Conservation (phyloP, 2,113 vertebrate genomes). For the Macaca nemestrina region DNA sequence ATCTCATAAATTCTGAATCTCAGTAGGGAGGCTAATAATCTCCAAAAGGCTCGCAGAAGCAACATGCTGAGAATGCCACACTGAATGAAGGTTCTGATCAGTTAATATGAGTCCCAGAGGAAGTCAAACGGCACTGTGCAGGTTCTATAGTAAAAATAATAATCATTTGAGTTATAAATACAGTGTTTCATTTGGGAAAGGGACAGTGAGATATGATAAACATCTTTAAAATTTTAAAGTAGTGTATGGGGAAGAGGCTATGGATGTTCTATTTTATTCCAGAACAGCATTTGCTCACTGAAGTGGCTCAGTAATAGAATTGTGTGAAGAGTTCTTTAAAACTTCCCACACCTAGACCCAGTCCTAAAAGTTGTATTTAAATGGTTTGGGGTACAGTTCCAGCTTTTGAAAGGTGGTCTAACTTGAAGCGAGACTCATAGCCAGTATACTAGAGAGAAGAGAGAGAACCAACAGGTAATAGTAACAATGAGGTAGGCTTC, state of each 20-base stretch:
- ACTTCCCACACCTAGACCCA: not conserved
- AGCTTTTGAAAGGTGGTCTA: not conserved
- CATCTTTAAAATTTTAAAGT: not conserved
- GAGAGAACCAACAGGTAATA: not conserved
- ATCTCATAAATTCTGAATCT: constrained; percentile 20
- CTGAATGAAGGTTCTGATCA: constrained; percentile 3
- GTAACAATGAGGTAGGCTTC: not conserved
- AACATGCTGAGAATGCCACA: not conserved
- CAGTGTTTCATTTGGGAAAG: not conserved
- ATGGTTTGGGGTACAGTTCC: not conserved
- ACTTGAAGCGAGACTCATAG: not conserved
- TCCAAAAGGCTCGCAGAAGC: not conserved
- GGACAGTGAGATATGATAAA: not conserved
- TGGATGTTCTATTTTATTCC: not conserved
- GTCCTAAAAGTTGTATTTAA: not conserved
- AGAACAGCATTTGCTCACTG: not conserved
- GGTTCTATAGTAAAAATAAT: not conserved
- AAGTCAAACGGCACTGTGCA: not conserved
- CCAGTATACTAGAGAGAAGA: not conserved
- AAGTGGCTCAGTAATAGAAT: not conserved
- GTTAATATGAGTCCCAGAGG: not conserved
- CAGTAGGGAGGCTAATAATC: not conserved
- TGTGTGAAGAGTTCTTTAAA: not conserved
- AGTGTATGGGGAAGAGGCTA: not conserved
- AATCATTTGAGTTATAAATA: not conserved